Base-by-base conservation (phyloP, 2,113 vertebrate species). In the Rhizomys pruinosus region DNA sequence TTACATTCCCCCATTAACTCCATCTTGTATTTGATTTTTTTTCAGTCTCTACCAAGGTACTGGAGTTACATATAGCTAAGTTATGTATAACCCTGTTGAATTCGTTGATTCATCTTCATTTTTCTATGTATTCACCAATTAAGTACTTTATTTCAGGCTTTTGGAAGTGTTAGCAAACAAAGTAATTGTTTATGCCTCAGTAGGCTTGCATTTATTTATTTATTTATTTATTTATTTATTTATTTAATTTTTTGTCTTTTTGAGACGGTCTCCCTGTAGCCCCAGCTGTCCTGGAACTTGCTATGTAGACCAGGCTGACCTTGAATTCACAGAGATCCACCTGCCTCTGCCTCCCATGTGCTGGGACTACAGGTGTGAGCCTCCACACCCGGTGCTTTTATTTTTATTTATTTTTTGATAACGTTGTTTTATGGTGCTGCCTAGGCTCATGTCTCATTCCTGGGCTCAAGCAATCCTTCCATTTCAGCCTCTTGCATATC, bases 111-210 rank as follows among this genome's bases (percentile, higher is more conserved):
- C 13, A 66, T 89, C 85, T 96, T 87, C 34, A 79, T 86, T 76
- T 12, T 92, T 73, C 37, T 20, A 72, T 89, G 73, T 47, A 79
- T 88, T 92, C 34, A 90, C 64, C 93, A 72, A 76, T 84, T 85
- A 80, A 95, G n/a, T 59, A n/a, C 29, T 89, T 96, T 87, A 47
- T 93, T 94, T 52, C 23, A 68, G 74, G 20, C n/a, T 69, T 42
- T 78, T 89, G 13, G 63, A 90, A 82, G 7, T 92, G 39, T 5
- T 66, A 55, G 5, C 90, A 42, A 90, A 73, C n/a, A 93, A 85
- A 95, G 66, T n/a, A 74, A 37, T 80, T 32, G 69, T 87, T 92
- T 87, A 64, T 86, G 57, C 12, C 20, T 68, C 81, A 17, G 11
- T 89, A 81, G 78, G 25, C 39, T 89, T 69, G 11, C n/a, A 39